A percentile compares a stretch with the other conserved stretches of the same genome.
These are phyloP conservation scores for Loris lydekkerianus DNA, from an alignment of 2,797 vertebrate species.

Conservation along the genomic window DNA sequence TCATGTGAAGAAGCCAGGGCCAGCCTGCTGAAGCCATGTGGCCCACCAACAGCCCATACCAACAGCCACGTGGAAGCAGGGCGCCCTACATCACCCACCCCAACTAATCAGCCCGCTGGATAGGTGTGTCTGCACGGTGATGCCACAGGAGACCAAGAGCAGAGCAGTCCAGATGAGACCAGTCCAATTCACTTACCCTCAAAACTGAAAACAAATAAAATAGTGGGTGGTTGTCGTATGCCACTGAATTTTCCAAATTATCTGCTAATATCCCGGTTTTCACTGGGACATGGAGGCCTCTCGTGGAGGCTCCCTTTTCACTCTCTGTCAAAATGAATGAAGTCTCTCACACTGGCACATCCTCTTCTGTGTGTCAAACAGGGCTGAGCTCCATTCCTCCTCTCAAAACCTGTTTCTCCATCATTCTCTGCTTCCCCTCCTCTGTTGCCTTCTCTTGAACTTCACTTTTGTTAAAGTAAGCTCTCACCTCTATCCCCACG, in stretches of 20 bases:
- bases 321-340: neutral
- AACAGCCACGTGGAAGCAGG: too few relatives aligned
- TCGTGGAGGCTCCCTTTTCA: neutral
- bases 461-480: neutral
- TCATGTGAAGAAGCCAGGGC: neutral
- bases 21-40: neutral
- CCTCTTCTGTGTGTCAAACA: neutral
- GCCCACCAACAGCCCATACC: neutral
- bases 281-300: neutral
- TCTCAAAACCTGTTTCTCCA: neutral
- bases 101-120: neutral
- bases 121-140: neutral
- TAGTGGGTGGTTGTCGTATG: neutral
- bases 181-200: too few relatives aligned
- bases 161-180: neutral
- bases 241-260: neutral
- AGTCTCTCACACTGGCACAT: fast-evolving
- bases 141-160: neutral
- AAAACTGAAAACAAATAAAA: neutral
- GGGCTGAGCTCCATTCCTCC: neutral
- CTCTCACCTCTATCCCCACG: neutral
- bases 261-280: neutral
- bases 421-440: fast-evolving
- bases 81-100: fast-evolving
- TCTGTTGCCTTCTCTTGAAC: neutral